phyloP scores from a whole-genome alignment of 2,888 invertebrate genomes.

The Hoplodrina ambigua region DNA sequence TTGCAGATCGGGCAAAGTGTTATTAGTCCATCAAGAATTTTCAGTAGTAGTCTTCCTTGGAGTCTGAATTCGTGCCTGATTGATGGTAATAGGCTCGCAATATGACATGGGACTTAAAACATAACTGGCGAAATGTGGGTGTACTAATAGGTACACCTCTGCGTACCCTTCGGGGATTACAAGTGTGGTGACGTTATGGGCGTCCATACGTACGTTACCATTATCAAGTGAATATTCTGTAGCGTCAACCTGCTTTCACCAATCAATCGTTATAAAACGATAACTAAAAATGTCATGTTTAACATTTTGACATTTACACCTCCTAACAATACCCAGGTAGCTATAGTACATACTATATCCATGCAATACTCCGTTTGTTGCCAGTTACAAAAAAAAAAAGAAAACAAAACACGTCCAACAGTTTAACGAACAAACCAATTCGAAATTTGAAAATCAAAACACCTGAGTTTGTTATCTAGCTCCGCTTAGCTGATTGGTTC shows the following conservation, averaged over 20 bases:
- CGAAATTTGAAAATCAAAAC: conserved; percentile 53
- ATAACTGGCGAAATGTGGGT: no score
- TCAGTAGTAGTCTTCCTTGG: no score
- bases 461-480: conserved; percentile 62
- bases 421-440: conserved; percentile 41
- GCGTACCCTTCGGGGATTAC: no score
- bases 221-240: no score
- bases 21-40: no score
- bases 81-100: no score
- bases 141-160: no score
- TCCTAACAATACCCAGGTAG: not conserved
- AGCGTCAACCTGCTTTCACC: not conserved
- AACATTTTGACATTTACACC: not conserved
- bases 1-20: no score
- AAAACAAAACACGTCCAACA: conserved; percentile 19
- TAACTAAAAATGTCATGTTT: not conserved
- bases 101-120: no score
- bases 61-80: no score
- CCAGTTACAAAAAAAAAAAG: conserved; percentile 14
- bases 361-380: not conserved
- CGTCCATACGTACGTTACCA: no score
- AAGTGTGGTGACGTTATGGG: no score
- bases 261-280: not conserved
- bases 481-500: conserved; percentile 69
- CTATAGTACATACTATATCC: not conserved